Evolutionary conservation across 2,113 vertebrate genomes (phyloP).

Genomic region (Thymallus thymallus): DNA sequence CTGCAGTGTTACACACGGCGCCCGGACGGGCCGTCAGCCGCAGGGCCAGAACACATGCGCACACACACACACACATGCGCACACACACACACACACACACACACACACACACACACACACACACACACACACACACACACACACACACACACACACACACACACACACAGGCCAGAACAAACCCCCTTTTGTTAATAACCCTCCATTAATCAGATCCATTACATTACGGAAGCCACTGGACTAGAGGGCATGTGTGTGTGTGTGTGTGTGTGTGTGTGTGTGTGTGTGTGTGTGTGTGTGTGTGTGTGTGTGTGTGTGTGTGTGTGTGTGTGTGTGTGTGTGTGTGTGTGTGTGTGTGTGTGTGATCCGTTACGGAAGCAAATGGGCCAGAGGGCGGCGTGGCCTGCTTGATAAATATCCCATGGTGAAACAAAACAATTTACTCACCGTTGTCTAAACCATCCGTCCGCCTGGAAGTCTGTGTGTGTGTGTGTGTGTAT

Average conservation of each 20-base stretch:
- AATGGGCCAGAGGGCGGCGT: conserved; percentile 31
- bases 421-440: conserved; percentile 65
- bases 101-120: no score
- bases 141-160: no score
- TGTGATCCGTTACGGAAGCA: conserved; percentile 63
- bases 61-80: conserved; percentile 46
- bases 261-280: no score
- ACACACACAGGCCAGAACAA: conserved; percentile 18
- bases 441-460: conserved; percentile 72
- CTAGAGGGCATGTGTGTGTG: no score
- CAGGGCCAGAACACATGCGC: no score
- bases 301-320: no score
- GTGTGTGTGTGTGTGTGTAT: no score
- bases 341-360: no score
- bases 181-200: conserved; percentile 76
- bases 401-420: conserved; percentile 67
- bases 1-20: conserved; percentile 62
- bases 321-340: no score
- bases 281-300: no score
- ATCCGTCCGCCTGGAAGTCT: conserved; percentile 22
- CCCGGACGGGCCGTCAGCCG: neutral
- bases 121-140: no score
- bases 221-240: neutral
- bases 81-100: no score
- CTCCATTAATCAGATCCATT: conserved; percentile 68